A percentile compares a stretch with the other conserved stretches of the same genome.
Evolutionary conservation across 2,113 vertebrate species (phyloP).

Genomic region (Barnardius zonarius): DNA sequence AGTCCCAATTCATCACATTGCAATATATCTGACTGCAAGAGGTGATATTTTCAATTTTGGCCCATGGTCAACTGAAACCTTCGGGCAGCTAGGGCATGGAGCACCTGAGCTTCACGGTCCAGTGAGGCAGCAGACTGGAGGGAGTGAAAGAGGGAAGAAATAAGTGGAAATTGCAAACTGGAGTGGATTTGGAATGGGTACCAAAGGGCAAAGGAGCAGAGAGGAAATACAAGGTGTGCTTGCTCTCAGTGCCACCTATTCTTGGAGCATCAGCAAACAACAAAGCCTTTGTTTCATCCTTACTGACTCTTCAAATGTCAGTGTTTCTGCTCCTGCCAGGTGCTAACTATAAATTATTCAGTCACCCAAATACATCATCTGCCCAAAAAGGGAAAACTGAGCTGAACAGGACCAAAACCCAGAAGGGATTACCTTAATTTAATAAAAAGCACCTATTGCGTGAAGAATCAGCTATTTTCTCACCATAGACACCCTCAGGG

Average conservation of each 20-base stretch:
- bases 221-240: not conserved
- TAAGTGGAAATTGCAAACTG: not conserved
- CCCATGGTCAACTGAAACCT: not conserved
- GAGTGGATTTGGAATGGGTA: not conserved
- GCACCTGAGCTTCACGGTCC: fast-evolving
- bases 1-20: not conserved
- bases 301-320: not conserved
- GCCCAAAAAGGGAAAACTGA: not conserved
- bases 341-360: constrained; percentile 50
- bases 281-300: not conserved
- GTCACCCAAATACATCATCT: not conserved
- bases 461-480: not conserved
- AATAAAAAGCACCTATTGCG: not conserved
- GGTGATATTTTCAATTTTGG: not conserved
- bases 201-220: not conserved
- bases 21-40: not conserved
- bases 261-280: not conserved
- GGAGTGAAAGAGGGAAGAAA: not conserved
- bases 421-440: not conserved
- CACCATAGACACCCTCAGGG: not conserved
- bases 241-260: not conserved
- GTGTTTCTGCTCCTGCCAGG: not conserved
- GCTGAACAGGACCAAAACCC: not conserved
- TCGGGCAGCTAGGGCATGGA: not conserved
- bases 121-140: not conserved